These are phyloP conservation scores for Hippocampus comes DNA, from an alignment of 2,113 vertebrate species.

Conservation along the genomic window DNA sequence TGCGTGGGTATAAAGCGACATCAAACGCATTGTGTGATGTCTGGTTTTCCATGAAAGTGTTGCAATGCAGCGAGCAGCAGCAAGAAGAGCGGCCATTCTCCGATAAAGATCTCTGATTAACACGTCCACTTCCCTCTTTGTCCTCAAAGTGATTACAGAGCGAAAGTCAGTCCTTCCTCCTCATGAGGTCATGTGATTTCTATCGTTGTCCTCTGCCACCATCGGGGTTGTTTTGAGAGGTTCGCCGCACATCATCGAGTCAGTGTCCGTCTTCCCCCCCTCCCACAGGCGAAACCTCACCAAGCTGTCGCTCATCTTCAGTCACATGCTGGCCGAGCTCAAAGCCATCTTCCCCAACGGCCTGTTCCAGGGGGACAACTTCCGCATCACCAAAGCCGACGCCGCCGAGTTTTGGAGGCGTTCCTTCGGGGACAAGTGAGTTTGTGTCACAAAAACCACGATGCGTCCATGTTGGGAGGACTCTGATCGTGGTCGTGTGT, in stretches of 20 bases:
- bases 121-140: slow-evolving; percentile 42
- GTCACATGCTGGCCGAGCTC: slow-evolving; percentile 96
- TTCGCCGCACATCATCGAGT: background rate
- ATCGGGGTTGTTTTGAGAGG: background rate
- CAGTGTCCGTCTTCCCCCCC: background rate
- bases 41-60: background rate
- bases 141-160: slow-evolving; percentile 33
- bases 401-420: slow-evolving; percentile 97
- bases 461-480: background rate
- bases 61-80: background rate
- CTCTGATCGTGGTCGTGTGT: background rate
- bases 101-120: background rate
- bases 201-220: background rate
- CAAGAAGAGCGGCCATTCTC: background rate
- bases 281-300: slow-evolving; percentile 87
- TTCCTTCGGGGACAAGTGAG: slow-evolving; percentile 97
- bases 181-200: background rate
- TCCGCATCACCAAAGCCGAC: slow-evolving; percentile 97
- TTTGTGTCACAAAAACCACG: background rate
- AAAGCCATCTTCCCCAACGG: slow-evolving; percentile 97
- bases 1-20: background rate
- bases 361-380: slow-evolving; percentile 94
- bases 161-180: slow-evolving; percentile 38
- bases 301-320: slow-evolving; percentile 97
- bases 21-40: background rate